A percentile compares a stretch with the other conserved stretches of the same genome.
Evolutionary conservation across 2,113 vertebrate species (phyloP).

Genomic region (Eulemur macaco): DNA sequence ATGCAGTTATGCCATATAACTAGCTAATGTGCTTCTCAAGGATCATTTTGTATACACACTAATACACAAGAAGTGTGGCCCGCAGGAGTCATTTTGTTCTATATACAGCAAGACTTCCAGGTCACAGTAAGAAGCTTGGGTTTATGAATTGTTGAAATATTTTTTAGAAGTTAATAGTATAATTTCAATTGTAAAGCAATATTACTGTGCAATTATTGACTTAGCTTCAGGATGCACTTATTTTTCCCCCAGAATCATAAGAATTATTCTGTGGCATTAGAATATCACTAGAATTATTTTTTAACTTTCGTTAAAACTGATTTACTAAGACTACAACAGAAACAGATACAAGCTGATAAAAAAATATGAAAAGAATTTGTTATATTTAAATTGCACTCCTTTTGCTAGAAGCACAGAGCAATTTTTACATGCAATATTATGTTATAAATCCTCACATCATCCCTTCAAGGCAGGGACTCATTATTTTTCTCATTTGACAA

Average conservation of each 20-base stretch:
- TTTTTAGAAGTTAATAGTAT: constrained; percentile 61
- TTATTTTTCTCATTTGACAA: constrained; percentile 71
- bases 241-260: constrained; percentile 38
- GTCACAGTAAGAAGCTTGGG: constrained; percentile 53
- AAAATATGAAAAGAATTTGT: constrained; percentile 58
- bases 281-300: neutral
- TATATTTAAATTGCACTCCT: constrained; percentile 52
- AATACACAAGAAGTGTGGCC: constrained; percentile 60
- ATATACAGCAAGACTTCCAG: neutral
- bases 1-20: constrained; percentile 55
- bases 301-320: constrained; percentile 41
- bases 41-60: constrained; percentile 59
- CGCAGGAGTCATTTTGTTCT: constrained; percentile 50
- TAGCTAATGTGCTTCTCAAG: constrained; percentile 64
- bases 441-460: constrained; percentile 53
- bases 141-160: constrained; percentile 60
- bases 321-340: constrained; percentile 48
- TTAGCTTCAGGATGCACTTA: constrained; percentile 40
- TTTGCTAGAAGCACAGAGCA: constrained; percentile 29
- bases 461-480: constrained; percentile 49
- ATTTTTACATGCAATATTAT: constrained; percentile 27
- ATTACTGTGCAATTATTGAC: constrained; percentile 30
- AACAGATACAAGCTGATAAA: constrained; percentile 54
- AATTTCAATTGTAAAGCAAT: constrained; percentile 49
- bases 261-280: constrained; percentile 46